These are phyloP conservation scores for Chlorops oryzae DNA, from an alignment of 1,140 invertebrate species.

Conservation along the genomic window DNA sequence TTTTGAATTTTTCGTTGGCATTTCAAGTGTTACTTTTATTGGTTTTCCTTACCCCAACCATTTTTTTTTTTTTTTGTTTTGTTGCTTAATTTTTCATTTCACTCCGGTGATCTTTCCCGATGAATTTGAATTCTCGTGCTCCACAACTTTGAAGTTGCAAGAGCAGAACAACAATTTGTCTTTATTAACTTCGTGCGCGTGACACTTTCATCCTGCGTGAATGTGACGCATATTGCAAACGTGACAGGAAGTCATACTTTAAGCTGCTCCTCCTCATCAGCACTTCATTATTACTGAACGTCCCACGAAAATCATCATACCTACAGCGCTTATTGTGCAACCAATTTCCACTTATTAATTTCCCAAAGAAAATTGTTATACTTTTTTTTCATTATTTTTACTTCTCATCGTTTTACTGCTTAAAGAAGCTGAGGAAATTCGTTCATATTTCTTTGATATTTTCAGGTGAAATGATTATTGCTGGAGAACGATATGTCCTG, in stretches of 20 bases:
- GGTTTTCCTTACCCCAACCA: background rate
- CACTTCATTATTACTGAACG: background rate
- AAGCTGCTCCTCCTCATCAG: background rate
- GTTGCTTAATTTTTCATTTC: constrained; percentile 10
- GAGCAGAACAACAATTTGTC: constrained; percentile 45
- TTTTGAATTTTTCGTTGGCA: too few species aligned
- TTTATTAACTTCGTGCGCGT: constrained; percentile 45
- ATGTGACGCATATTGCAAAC: constrained; percentile 47
- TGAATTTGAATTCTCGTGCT: too few species aligned
- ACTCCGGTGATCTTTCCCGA: too few species aligned
- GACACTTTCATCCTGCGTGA: constrained; percentile 13
- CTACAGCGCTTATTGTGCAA: background rate
- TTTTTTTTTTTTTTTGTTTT: constrained; percentile 11
- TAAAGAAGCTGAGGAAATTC: too few species aligned
- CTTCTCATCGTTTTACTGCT: background rate
- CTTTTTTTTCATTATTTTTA: background rate
- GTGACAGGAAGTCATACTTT: constrained; percentile 25
- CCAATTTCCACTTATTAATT: background rate
- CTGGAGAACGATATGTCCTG: constrained; percentile 74
- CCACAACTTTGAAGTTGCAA: too few species aligned
- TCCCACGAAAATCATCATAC: background rate
- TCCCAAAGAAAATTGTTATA: background rate
- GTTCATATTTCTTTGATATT: constrained; percentile 16
- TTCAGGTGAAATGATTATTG: constrained; percentile 80
- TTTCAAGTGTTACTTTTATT: background rate